phyloP scores from a whole-genome alignment of 2,888 invertebrate genomes.

The Timema podura region DNA sequence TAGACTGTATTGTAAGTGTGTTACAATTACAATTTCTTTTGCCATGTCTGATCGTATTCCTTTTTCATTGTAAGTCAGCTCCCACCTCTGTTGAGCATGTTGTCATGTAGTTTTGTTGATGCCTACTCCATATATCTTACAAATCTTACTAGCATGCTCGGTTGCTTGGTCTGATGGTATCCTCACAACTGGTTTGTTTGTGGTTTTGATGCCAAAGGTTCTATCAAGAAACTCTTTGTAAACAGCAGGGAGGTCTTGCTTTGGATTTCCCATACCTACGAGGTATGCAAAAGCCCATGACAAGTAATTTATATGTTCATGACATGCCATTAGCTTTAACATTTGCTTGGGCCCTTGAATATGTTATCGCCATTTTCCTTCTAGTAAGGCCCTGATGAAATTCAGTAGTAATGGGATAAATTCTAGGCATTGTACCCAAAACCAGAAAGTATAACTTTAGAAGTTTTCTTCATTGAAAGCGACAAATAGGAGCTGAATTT shows the following conservation, averaged over 20 bases:
- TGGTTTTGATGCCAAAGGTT: no score
- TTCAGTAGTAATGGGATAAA: background rate
- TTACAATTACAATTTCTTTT: no score
- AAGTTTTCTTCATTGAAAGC: background rate
- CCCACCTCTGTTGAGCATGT: background rate
- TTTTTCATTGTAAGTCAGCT: slow-evolving; percentile 7
- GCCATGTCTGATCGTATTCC: background rate
- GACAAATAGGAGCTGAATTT: background rate
- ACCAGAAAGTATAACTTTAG: background rate
- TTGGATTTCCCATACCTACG: background rate
- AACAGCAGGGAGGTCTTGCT: background rate
- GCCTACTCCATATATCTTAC: background rate
- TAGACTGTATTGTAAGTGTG: background rate
- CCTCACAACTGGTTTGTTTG: no score
- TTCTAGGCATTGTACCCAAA: background rate
- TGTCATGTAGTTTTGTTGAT: background rate
- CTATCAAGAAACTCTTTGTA: background rate
- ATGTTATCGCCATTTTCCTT: background rate
- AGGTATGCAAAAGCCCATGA: background rate
- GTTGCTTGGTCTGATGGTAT: background rate
- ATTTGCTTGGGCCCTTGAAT: no score
- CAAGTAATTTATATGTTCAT: background rate
- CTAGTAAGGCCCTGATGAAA: background rate
- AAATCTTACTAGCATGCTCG: background rate
- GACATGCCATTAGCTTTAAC: slow-evolving; percentile 1